phyloP scores from a whole-genome alignment of 2,797 vertebrate species.

The Tympanoctomys barrerae region DNA sequence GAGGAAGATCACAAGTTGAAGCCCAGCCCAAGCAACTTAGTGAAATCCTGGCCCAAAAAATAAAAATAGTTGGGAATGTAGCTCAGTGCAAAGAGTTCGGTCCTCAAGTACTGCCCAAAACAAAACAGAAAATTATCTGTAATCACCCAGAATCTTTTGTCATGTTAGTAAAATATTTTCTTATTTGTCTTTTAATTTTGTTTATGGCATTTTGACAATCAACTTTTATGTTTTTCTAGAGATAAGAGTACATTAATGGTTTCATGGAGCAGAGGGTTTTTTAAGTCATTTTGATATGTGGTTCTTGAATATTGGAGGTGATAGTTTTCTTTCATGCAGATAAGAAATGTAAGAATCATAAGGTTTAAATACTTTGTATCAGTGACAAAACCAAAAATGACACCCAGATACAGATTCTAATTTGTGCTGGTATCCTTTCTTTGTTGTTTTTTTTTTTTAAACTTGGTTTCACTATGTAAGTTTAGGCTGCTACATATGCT shows the following conservation, averaged over 20 bases:
- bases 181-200: slow-evolving; percentile 27
- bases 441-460: neutral
- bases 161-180: slow-evolving; percentile 36
- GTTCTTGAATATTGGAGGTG: neutral
- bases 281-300: neutral
- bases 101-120: neutral
- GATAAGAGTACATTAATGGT: neutral
- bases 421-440: neutral
- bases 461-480: neutral
- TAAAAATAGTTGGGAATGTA: neutral
- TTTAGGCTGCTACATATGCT: neutral
- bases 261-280: neutral
- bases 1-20: neutral
- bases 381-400: slow-evolving; percentile 42
- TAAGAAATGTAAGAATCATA: slow-evolving; percentile 30
- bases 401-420: neutral
- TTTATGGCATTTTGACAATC: neutral
- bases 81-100: neutral
- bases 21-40: neutral
- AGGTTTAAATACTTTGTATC: neutral
- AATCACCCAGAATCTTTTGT: neutral
- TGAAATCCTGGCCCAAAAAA: neutral
- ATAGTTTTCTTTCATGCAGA: neutral
- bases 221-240: neutral
- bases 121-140: neutral